Evolutionary conservation across 2,113 vertebrate genomes (phyloP).

Genomic region (Thamnaconus septentrionalis): DNA sequence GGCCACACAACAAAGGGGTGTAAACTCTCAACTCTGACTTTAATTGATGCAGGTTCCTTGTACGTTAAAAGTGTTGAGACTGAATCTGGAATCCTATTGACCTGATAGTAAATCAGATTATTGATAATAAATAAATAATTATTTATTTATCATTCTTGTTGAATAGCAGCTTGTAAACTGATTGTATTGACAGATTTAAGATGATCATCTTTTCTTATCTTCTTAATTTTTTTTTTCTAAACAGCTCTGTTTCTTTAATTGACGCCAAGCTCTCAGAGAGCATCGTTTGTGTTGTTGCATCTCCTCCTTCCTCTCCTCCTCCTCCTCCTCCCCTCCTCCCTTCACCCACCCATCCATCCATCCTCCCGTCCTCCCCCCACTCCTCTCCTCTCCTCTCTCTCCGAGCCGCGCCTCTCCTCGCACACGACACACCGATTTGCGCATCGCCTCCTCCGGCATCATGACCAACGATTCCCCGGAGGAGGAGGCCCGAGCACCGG

Average conservation of each 20-base stretch:
- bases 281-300: slow-evolving; percentile 36
- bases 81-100: too few relatives aligned
- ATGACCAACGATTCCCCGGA: slow-evolving; percentile 76
- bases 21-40: too few relatives aligned
- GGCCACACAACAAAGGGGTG: too few relatives aligned
- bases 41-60: too few relatives aligned
- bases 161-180: too few relatives aligned
- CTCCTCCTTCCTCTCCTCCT: slow-evolving; percentile 28
- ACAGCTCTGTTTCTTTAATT: not conserved
- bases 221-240: too few relatives aligned
- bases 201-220: too few relatives aligned
- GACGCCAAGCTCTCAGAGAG: slow-evolving; percentile 17
- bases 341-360: slow-evolving; percentile 29
- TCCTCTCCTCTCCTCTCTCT: slow-evolving; percentile 18
- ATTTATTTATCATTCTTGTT: too few relatives aligned
- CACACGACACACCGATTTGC: slow-evolving; percentile 31
- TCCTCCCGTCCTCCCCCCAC: not conserved
- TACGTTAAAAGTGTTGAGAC: too few relatives aligned
- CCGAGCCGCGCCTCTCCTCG: slow-evolving; percentile 23
- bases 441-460: slow-evolving; percentile 63
- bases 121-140: too few relatives aligned
- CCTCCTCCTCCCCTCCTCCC: slow-evolving; percentile 39
- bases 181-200: too few relatives aligned
- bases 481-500: slow-evolving; percentile 58
- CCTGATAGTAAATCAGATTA: too few relatives aligned